Base-by-base conservation (phyloP, 1,140 invertebrate species). In the Drosophila arizonae region DNA sequence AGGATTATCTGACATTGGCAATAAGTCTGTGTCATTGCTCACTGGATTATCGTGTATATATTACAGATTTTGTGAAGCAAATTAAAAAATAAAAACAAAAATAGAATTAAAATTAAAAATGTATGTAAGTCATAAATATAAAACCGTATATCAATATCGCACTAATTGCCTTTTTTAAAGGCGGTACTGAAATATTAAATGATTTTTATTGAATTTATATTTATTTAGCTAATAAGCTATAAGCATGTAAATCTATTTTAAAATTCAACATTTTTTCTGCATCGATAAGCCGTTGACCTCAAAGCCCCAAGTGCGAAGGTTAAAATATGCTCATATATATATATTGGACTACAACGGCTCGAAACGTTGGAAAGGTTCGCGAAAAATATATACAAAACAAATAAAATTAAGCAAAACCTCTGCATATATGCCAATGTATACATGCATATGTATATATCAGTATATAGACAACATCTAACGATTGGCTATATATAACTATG, bases 201-300 rank as follows among this genome's bases (percentile, higher is more conserved):
- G 6, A 36, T 17, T 17, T 46, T 30, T 26, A 28, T 28, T 28
- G 4, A 58, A 17, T 4, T 15, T 41, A 24, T 24, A 41, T 28
- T 15, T 45, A 26, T n/a, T 15, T 45, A 5, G 24, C n/a, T 45
- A 51, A 28, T 5, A 10, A 11, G n/a, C 28, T 43, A 24, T 21
- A 24, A 15, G 21, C 13, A 11, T 11, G 9, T 46, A 3, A 5
- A 48, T 33, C 1, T 46, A 46, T 33, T 3, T 46, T 17, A 24
- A 5, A 33, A 70, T 63, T 41, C 28, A 57, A 64, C 15, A 65
- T 71, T 86, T 39, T 39, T 86, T 86, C 76, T 86, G 76, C 84
- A 88, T 77, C 80, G 70, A 72, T 80, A 75, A 84, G 79, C 52
- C 77, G 73, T 89, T 87, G 84, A 87, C 84, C 84, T 87, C 84